Base-by-base conservation (phyloP, 2,113 vertebrate genomes). In the Sisor rabdophorus region DNA sequence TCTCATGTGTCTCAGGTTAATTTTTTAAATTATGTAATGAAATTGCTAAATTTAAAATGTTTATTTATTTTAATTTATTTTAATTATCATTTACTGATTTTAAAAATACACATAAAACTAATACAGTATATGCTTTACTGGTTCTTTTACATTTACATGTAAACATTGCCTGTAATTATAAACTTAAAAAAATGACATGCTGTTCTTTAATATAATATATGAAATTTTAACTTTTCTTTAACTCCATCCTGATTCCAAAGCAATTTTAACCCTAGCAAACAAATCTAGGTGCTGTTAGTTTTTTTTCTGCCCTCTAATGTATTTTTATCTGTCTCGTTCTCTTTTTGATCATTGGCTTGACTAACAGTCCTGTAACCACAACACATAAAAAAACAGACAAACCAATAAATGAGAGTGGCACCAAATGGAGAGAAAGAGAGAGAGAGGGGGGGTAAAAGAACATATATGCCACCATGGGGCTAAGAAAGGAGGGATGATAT, bases 391-490 rank as follows among this genome's bases (percentile, higher is more conserved):
- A 58, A 12, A 7, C 28, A 58, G 40, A 44, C 48, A 26, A 20
- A 17, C 20, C 71, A 36, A 56, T 40, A 71, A 68, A 32, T 12
- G 56, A 54, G 61, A 85, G 81, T 78, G 53, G 87, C 80, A 89
- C 77, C 87, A 92, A 91, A 92, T 91, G 88, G 88, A 91, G 85
- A 85, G 85, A 90, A 85, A 90, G 85, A 85, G 85, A 90, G 84
- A 89, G 88, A 84, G 87, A 36, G 32, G 7, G 32, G 7, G 32
- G 7, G 87, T 91, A 90, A 92, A 87, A 87, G 83, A 86, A 86
- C 84, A 86, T 80, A 91, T 89, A 88, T 84, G 88, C 89, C 87
- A 89, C 88, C 90, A 89, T 87, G 85, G 89, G 91, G 89, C 90
- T 87, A 89, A 83, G 85, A 85, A 87, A 65, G 82, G 84, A 87